phyloP scores from a whole-genome alignment of 2,797 vertebrate genomes.

The Eleutherodactylus coqui region DNA sequence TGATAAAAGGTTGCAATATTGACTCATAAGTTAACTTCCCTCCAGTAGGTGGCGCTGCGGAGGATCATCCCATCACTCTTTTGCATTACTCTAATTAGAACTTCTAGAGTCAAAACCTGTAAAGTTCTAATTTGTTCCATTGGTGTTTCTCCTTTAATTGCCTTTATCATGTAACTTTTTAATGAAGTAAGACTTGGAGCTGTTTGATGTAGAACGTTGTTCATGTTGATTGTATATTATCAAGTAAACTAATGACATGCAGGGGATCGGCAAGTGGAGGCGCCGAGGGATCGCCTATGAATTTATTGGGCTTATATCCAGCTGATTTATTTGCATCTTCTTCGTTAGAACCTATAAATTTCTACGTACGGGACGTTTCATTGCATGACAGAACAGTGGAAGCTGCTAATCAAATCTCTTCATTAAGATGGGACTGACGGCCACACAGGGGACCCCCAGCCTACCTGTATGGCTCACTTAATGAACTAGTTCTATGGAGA shows the following conservation, averaged over 20 bases:
- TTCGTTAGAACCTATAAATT: slow-evolving; percentile 29
- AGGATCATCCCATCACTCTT: too few species aligned
- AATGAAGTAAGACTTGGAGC: not conserved
- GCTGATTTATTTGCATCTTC: slow-evolving; percentile 23
- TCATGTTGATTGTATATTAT: not conserved
- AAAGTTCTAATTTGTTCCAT: not conserved
- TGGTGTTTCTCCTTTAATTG: not conserved
- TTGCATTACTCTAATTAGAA: not conserved
- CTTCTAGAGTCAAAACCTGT: not conserved
- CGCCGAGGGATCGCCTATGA: slow-evolving; percentile 11
- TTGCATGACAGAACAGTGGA: slow-evolving; percentile 30
- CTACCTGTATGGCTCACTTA: slow-evolving; percentile 51
- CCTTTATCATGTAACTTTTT: not conserved
- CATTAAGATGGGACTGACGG: slow-evolving; percentile 40
- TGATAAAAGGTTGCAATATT: too few species aligned
- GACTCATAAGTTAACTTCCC: too few species aligned
- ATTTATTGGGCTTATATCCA: slow-evolving; percentile 22
- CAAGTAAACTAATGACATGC: slow-evolving; percentile 28
- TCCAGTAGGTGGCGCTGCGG: too few species aligned
- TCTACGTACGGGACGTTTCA: slow-evolving; percentile 25
- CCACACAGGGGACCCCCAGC: slow-evolving; percentile 9
- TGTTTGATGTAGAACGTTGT: not conserved
- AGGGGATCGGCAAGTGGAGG: slow-evolving; percentile 11
- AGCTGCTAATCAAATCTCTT: slow-evolving; percentile 53
- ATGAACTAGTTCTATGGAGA: slow-evolving; percentile 58